phyloP scores from a whole-genome alignment of 2,888 invertebrate species.

The Pedicia rivosa region DNA sequence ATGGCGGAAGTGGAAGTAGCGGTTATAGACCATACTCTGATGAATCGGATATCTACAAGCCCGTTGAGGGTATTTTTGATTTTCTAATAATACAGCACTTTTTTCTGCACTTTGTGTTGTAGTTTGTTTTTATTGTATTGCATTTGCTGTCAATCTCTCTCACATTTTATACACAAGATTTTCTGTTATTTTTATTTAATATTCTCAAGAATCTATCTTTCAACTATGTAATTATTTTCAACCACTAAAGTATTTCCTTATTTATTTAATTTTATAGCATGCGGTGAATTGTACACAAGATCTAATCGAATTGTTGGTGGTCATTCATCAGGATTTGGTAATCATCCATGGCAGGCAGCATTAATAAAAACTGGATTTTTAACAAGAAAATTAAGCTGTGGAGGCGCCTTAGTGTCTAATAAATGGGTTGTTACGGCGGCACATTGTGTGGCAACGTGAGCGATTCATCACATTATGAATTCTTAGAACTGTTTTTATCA shows the following conservation, averaged over 20 bases:
- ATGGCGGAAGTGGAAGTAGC: slow-evolving; percentile 1
- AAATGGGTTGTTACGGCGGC: slow-evolving; percentile 88
- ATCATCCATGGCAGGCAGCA: slow-evolving; percentile 90
- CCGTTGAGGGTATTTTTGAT: slow-evolving; percentile 6
- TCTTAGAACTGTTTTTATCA: background rate
- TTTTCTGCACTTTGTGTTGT: background rate
- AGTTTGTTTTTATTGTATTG: no score
- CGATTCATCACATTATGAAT: slow-evolving; percentile 16
- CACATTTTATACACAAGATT: no score
- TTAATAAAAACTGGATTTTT: slow-evolving; percentile 82
- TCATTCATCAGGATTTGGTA: slow-evolving; percentile 76
- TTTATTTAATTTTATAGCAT: slow-evolving; percentile 44
- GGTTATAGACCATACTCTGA: slow-evolving; percentile 2
- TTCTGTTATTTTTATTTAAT: no score
- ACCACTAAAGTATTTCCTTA: background rate
- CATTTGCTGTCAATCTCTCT: no score
- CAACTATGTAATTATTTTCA: no score
- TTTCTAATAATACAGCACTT: slow-evolving; percentile 2
- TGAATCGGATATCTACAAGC: slow-evolving; percentile 5
- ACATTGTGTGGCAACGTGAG: slow-evolving; percentile 83
- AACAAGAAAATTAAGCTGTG: slow-evolving; percentile 79
- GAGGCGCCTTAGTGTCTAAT: slow-evolving; percentile 77
- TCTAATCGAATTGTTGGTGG: slow-evolving; percentile 87
- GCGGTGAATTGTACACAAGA: slow-evolving; percentile 74
- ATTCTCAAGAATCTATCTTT: no score